These are phyloP conservation scores for Cephus pygmeus DNA, from an alignment of 2,888 invertebrate genomes.

Conservation along the genomic window DNA sequence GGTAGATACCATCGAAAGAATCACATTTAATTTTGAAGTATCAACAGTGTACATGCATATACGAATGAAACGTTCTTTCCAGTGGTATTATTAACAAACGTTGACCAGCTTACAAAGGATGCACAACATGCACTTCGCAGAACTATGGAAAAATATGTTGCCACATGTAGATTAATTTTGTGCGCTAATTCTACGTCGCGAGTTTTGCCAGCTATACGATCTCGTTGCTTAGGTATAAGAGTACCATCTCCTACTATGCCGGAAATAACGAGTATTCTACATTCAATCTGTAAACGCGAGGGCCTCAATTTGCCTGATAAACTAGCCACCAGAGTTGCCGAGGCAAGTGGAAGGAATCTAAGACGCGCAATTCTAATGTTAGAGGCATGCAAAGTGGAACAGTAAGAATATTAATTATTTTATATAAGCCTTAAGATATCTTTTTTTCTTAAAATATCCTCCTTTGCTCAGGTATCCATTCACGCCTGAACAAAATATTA, in stretches of 20 bases:
- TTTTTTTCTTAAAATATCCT: slow-evolving; percentile 8
- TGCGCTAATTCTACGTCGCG: slow-evolving; percentile 95
- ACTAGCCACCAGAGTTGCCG: slow-evolving; percentile 81
- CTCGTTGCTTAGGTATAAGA: slow-evolving; percentile 92
- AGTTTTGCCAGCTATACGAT: slow-evolving; percentile 96
- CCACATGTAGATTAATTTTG: slow-evolving; percentile 93
- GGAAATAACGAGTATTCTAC: slow-evolving; percentile 78
- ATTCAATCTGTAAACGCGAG: slow-evolving; percentile 82
- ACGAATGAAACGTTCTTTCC: slow-evolving; percentile 25
- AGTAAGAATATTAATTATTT: slow-evolving; percentile 64
- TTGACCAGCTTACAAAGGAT: slow-evolving; percentile 94
- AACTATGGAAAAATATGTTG: slow-evolving; percentile 99
- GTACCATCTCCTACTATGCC: slow-evolving; percentile 87
- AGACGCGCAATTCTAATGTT: slow-evolving; percentile 92
- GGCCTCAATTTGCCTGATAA: slow-evolving; percentile 80
- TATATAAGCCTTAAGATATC: background rate
- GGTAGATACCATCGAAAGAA: slow-evolving; percentile 62
- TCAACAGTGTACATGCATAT: background rate
- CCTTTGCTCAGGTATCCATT: slow-evolving; percentile 77
- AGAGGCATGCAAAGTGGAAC: slow-evolving; percentile 92
- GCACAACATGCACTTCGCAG: slow-evolving; percentile 97
- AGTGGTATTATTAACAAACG: slow-evolving; percentile 95
- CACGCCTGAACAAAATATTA: slow-evolving; percentile 80
- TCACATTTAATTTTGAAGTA: background rate
- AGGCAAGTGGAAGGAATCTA: slow-evolving; percentile 87